phyloP scores from a whole-genome alignment of 2,113 vertebrate genomes.

The Amphiprion percula region DNA sequence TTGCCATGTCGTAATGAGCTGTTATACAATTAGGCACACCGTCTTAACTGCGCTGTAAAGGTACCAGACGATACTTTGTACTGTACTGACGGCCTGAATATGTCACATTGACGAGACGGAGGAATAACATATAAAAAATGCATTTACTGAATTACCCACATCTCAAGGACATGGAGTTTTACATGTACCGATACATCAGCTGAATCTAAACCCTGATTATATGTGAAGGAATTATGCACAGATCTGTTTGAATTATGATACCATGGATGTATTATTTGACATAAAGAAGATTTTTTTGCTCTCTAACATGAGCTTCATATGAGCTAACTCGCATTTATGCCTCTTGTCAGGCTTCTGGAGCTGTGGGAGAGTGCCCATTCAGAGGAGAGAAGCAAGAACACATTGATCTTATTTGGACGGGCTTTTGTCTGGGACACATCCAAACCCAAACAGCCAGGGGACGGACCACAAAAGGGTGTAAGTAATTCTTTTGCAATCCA shows the following conservation, averaged over 20 bases:
- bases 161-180: not conserved
- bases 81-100: constrained; percentile 24
- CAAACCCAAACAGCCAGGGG: constrained; percentile 74
- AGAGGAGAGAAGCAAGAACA: constrained; percentile 62
- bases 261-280: constrained; percentile 11
- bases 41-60: constrained; percentile 29
- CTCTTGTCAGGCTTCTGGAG: constrained; percentile 32
- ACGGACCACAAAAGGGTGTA: constrained; percentile 69
- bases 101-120: constrained; percentile 19
- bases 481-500: constrained; percentile 70
- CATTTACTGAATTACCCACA: not conserved
- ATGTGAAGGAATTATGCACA: not conserved
- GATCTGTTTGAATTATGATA: constrained; percentile 5
- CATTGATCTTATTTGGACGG: constrained; percentile 75
- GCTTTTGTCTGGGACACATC: constrained; percentile 73
- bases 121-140: not conserved
- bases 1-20: constrained; percentile 49
- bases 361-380: constrained; percentile 56
- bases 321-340: constrained; percentile 27
- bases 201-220: constrained; percentile 1
- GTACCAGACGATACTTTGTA: constrained; percentile 13
- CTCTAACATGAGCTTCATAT: constrained; percentile 10
- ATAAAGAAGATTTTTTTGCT: constrained; percentile 6
- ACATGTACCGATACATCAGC: not conserved
- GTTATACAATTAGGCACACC: constrained; percentile 57